phyloP scores from a whole-genome alignment of 2,113 vertebrate species.

The Callopanchax toddi region DNA sequence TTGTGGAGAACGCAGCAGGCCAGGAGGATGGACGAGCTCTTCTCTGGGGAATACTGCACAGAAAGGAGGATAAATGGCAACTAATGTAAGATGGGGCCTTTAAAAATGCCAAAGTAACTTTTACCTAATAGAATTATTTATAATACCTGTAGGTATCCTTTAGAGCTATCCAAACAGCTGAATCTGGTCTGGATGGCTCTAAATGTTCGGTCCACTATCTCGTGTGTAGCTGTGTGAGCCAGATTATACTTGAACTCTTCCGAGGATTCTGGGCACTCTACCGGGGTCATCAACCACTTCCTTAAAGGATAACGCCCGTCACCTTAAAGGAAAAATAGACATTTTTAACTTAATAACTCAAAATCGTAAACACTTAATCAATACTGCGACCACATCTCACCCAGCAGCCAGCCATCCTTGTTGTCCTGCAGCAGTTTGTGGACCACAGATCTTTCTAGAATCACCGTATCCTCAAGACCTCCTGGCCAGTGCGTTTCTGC shows the following conservation, averaged over 20 bases:
- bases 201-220: constrained; percentile 88
- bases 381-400: constrained; percentile 71
- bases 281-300: constrained; percentile 93
- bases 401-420: constrained; percentile 90
- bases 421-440: constrained; percentile 77
- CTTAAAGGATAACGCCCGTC: constrained; percentile 87
- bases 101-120: no score
- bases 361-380: background rate
- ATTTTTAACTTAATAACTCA: rapidly evolving
- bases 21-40: constrained; percentile 91
- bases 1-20: constrained; percentile 97
- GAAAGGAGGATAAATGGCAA: background rate
- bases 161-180: constrained; percentile 91
- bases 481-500: constrained; percentile 93
- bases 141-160: constrained; percentile 84
- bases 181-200: constrained; percentile 89
- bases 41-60: constrained; percentile 91
- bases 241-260: constrained; percentile 90
- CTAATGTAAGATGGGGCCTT: background rate
- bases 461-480: constrained; percentile 81
- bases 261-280: constrained; percentile 85
- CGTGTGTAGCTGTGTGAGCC: constrained; percentile 88
- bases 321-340: constrained; percentile 70
- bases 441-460: constrained; percentile 87
- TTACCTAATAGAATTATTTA: no score